Evolutionary conservation across 92 coral and sea anemone genomes (phyloP).

Genomic region (Zoanthus solanderi): DNA sequence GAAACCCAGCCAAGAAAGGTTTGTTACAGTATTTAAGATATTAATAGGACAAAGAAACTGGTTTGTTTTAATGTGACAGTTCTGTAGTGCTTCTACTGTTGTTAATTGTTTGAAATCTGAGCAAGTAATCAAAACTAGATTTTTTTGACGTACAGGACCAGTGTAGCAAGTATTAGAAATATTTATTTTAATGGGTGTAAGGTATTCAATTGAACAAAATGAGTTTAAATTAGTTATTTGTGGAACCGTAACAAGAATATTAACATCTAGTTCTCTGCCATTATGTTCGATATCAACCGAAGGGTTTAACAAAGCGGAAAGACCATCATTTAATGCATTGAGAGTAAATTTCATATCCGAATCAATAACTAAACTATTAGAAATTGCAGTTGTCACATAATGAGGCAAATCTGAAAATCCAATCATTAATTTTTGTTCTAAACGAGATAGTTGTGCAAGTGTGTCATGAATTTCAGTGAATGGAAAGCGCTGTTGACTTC

Average conservation of each 20-base stretch:
- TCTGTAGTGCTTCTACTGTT: neutral
- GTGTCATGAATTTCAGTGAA: constrained; percentile 33
- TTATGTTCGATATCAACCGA: constrained; percentile 56
- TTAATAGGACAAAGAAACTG: constrained; percentile 46
- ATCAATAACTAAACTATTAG: neutral
- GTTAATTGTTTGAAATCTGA: constrained; percentile 16
- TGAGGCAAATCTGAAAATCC: constrained; percentile 24
- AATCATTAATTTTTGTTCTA: constrained; percentile 11
- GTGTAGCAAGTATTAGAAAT: constrained; percentile 61
- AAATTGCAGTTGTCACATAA: constrained; percentile 15
- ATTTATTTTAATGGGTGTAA: constrained; percentile 61
- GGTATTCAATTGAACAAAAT: constrained; percentile 60
- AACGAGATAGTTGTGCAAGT: constrained; percentile 4
- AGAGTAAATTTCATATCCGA: constrained; percentile 2
- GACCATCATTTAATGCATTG: constrained; percentile 48
- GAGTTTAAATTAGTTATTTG: constrained; percentile 16
- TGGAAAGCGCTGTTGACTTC: constrained; percentile 28
- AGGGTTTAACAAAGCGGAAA: constrained; percentile 47
- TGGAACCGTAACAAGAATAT: constrained; percentile 47
- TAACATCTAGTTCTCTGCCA: constrained; percentile 11
- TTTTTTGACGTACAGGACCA: constrained; percentile 53
- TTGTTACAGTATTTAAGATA: constrained; percentile 42
- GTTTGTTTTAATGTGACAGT: constrained; percentile 37
- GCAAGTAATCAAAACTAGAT: constrained; percentile 56
- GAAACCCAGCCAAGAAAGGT: constrained; percentile 59